A percentile compares a stretch with the other conserved stretches of the same genome.
phyloP scores from a whole-genome alignment of 2,113 vertebrate genomes.

The Hiodon tergisus region DNA sequence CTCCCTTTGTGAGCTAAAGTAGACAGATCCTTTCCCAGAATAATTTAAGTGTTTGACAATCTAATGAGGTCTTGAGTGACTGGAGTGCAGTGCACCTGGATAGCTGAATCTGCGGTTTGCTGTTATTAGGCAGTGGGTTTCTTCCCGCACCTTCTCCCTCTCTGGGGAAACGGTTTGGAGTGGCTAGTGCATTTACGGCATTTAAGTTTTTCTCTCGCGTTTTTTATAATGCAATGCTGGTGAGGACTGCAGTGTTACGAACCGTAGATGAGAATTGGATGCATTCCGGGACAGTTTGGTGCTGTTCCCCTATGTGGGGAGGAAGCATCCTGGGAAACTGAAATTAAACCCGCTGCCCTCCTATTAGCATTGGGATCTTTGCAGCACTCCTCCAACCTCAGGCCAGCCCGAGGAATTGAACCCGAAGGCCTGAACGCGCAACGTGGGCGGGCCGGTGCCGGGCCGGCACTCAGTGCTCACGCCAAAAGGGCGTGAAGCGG shows the following conservation, averaged over 20 bases:
- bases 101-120: slow-evolving; percentile 13
- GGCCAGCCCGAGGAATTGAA: neutral
- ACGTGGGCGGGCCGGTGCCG: no score
- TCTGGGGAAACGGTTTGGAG: neutral
- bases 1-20: neutral
- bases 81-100: slow-evolving; percentile 13
- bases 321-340: neutral
- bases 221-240: no score
- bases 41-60: slow-evolving; percentile 17
- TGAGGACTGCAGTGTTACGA: neutral
- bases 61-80: slow-evolving; percentile 17
- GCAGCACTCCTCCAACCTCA: neutral
- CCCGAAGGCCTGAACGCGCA: no score
- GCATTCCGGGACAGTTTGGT: no score
- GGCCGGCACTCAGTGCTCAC: no score
- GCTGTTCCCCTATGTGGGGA: neutral
- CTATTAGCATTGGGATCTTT: neutral
- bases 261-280: neutral
- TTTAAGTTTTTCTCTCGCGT: no score
- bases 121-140: neutral
- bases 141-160: neutral
- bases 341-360: no score
- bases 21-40: neutral
- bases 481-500: no score
- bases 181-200: neutral